A percentile compares a stretch with the other conserved stretches of the same genome.
These are phyloP conservation scores for Dendroctonus valens DNA, from an alignment of 1,140 invertebrate species.

Conservation along the genomic window DNA sequence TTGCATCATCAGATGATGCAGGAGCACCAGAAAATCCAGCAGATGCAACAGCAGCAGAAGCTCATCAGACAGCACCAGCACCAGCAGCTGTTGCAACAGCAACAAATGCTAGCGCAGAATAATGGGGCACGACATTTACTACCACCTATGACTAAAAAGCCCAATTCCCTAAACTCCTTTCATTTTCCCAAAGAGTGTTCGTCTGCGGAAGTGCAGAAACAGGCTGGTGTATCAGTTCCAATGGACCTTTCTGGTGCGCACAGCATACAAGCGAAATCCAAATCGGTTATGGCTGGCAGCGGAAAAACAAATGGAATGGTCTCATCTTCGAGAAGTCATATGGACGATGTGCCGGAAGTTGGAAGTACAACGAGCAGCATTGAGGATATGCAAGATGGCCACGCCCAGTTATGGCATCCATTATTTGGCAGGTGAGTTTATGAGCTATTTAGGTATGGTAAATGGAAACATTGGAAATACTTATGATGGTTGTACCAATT, in stretches of 20 bases:
- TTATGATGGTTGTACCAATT: no score
- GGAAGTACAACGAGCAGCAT: constrained; percentile 57
- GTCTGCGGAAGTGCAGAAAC: constrained; percentile 6
- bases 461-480: no score
- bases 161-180: background rate
- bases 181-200: constrained; percentile 1
- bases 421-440: constrained; percentile 64
- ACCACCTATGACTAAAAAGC: constrained; percentile 3
- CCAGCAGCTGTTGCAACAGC: constrained; percentile 37
- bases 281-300: constrained; percentile 48
- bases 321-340: constrained; percentile 37
- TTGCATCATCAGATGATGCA: constrained; percentile 29
- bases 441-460: no score
- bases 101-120: constrained; percentile 6
- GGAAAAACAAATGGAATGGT: constrained; percentile 28
- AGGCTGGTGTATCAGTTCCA: constrained; percentile 21
- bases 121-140: background rate
- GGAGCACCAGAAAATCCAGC: constrained; percentile 27
- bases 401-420: constrained; percentile 67
- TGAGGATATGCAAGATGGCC: constrained; percentile 52
- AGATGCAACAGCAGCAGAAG: constrained; percentile 26
- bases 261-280: constrained; percentile 50
- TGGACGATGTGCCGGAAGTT: constrained; percentile 56
- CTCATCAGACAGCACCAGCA: constrained; percentile 31
- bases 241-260: constrained; percentile 44